Conservation (phyloP, 2,888 invertebrate genomes). For the Meghimatium bilineatum region DNA sequence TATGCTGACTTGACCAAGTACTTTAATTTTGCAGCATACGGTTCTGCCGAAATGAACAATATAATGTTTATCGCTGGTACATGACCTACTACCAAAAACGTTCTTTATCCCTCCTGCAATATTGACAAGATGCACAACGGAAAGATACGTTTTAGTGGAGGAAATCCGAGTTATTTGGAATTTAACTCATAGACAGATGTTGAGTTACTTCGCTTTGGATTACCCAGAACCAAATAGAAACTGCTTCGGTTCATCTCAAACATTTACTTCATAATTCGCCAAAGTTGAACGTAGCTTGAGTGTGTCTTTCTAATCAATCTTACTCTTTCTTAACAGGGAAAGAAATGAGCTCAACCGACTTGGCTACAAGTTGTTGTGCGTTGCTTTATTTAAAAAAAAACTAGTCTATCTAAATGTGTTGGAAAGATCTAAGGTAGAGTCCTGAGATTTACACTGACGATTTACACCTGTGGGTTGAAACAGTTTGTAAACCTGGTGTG, state of each 20-base stretch:
- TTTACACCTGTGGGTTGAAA: conserved; percentile 6
- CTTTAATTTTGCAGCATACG: too few relatives aligned
- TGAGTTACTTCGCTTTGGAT: neutral
- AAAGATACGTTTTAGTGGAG: neutral
- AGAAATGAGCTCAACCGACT: neutral
- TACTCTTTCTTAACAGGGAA: neutral
- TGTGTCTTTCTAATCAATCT: conserved; percentile 1
- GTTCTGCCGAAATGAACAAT: too few relatives aligned
- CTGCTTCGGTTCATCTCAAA: neutral
- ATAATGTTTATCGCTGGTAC: too few relatives aligned
- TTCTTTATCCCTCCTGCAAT: too few relatives aligned
- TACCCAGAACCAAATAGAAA: neutral
- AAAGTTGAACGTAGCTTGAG: too few relatives aligned
- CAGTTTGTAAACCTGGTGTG: neutral
- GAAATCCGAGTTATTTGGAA: neutral
- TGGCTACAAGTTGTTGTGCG: neutral
- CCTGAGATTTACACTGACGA: neutral
- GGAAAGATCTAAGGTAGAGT: neutral
- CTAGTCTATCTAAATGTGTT: neutral
- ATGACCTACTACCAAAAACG: too few relatives aligned
- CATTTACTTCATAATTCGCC: neutral
- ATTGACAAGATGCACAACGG: neutral
- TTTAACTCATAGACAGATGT: neutral
- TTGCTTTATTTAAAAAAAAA: neutral
- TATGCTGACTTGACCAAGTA: too few relatives aligned